Evolutionary conservation across 2,888 invertebrate species (phyloP).

Genomic region (Petrolisthes cinctipes): DNA sequence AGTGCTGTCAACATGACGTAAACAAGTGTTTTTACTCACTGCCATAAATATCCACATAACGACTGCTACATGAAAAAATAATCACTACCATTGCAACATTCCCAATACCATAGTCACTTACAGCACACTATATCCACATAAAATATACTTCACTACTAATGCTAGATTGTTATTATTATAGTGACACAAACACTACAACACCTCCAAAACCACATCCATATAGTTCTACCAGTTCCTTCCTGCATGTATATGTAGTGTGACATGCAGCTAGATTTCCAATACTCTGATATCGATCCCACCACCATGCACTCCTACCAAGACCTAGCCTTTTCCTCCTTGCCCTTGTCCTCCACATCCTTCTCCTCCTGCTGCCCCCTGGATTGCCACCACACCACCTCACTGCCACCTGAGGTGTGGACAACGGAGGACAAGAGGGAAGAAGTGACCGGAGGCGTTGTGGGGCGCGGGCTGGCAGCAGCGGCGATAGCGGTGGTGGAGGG

Average conservation of each 20-base stretch:
- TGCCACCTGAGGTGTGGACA: not conserved
- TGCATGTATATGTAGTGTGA: no score
- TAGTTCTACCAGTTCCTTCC: no score
- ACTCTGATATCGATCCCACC: not conserved
- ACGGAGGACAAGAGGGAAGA: not conserved
- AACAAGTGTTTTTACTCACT: not conserved
- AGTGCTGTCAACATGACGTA: not conserved
- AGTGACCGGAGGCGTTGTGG: conserved; percentile 6
- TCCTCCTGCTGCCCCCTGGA: not conserved
- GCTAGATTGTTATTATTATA: not conserved
- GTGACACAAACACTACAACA: not conserved
- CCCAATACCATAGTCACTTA: not conserved
- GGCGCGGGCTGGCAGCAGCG: conserved; percentile 28
- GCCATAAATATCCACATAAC: not conserved
- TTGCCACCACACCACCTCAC: not conserved
- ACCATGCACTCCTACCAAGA: not conserved
- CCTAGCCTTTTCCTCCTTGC: not conserved
- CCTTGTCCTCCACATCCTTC: conserved; percentile 5
- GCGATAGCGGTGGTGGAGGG: conserved; percentile 53
- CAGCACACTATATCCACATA: not conserved
- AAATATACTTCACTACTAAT: not conserved
- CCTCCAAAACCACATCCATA: not conserved
- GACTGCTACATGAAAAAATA: not conserved
- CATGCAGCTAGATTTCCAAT: no score
- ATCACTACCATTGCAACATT: not conserved